phyloP scores from a whole-genome alignment of 1,140 invertebrate genomes.

The Brachionus paranguensis region DNA sequence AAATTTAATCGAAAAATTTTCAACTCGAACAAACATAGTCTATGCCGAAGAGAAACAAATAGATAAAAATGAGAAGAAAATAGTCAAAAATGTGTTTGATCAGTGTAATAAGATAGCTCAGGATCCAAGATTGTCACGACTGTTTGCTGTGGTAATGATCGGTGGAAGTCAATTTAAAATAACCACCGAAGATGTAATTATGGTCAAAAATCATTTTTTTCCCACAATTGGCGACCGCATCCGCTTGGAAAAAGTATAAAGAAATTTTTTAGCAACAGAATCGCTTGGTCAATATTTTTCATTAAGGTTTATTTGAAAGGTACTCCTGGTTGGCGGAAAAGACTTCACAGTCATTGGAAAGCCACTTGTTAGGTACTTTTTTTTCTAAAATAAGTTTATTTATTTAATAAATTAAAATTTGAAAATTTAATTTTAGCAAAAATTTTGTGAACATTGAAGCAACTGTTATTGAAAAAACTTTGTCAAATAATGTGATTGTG shows the following conservation, averaged over 20 bases:
- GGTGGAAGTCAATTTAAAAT: constrained; percentile 78
- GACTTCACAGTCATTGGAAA: constrained; percentile 79
- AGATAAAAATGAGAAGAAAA: constrained; percentile 14
- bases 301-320: constrained; percentile 50
- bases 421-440: neutral
- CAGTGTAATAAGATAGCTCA: constrained; percentile 28
- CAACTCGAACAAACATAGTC: neutral
- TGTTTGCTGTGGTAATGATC: constrained; percentile 79
- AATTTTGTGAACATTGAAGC: constrained; percentile 27
- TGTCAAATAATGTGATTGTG: constrained; percentile 11
- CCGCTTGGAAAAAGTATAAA: constrained; percentile 71
- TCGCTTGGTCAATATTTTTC: constrained; percentile 36
- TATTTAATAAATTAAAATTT: neutral
- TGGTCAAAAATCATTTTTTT: constrained; percentile 75
- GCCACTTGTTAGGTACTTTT: constrained; percentile 65
- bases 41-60: neutral
- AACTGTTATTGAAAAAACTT: constrained; percentile 40
- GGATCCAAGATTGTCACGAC: constrained; percentile 51
- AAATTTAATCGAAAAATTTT: neutral
- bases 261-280: neutral
- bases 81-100: constrained; percentile 8
- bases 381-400: neutral
- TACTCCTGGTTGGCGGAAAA: constrained; percentile 70
- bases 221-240: constrained; percentile 75
- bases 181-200: constrained; percentile 75